Conservation (phyloP, 2,888 invertebrate genomes). For the Noctua janthe region DNA sequence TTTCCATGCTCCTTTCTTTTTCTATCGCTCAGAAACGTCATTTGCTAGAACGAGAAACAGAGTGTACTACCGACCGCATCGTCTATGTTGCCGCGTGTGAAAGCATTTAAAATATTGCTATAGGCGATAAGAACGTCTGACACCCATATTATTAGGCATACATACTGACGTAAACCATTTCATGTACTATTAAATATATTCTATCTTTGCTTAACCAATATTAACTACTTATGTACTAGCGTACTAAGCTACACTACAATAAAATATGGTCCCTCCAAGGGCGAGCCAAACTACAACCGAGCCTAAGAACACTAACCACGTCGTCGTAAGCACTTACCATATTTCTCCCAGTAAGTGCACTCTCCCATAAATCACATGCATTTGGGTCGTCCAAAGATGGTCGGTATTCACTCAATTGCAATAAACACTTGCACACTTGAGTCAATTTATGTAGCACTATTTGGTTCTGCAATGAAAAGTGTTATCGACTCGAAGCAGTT, state of each 20-base stretch:
- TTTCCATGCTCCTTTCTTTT: not conserved
- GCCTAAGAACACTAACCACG: constrained; percentile 53
- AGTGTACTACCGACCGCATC: not conserved
- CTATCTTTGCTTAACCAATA: not conserved
- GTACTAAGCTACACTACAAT: constrained; percentile 4
- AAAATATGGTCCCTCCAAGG: constrained; percentile 19
- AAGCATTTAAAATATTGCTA: not conserved
- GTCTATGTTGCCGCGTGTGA: not conserved
- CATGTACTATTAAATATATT: not conserved
- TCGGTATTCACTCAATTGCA: constrained; percentile 58
- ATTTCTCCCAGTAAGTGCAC: constrained; percentile 82
- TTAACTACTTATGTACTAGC: constrained; percentile 19
- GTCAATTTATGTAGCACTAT: constrained; percentile 48
- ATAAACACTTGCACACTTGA: constrained; percentile 51
- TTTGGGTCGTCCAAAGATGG: constrained; percentile 76
- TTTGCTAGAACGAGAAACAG: not conserved
- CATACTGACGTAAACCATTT: not conserved
- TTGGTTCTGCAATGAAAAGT: constrained; percentile 59
- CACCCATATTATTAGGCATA: not conserved
- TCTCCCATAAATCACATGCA: constrained; percentile 81
- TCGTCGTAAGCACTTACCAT: constrained; percentile 80
- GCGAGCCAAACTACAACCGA: constrained; percentile 15
- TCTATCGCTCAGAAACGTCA: not conserved
- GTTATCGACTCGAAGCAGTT: constrained; percentile 34
- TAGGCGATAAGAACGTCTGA: not conserved